Conservation (phyloP, 2,888 invertebrate species). For the Nemotelus pantherinus region DNA sequence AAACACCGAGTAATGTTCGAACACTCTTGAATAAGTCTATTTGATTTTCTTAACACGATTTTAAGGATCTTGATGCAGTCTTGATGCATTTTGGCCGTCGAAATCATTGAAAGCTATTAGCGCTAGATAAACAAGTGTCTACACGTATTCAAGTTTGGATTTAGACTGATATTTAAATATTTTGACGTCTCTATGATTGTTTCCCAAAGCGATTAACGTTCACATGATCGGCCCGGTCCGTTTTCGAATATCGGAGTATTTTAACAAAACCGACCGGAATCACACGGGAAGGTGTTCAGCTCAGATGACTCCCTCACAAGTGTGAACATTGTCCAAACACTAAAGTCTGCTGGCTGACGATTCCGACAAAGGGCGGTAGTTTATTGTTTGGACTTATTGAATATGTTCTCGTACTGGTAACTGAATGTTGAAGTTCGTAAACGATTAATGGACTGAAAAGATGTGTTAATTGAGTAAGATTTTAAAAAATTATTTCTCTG, state of each 20-base stretch:
- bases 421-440: neutral
- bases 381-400: neutral
- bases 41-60: neutral
- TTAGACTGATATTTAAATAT: slow-evolving; percentile 36
- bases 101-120: slow-evolving; percentile 34
- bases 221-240: slow-evolving; percentile 18
- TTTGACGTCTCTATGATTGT: slow-evolving; percentile 46
- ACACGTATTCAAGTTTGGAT: slow-evolving; percentile 8
- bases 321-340: slow-evolving; percentile 16
- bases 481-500: neutral
- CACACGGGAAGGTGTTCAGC: slow-evolving; percentile 8
- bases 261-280: neutral
- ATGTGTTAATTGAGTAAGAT: slow-evolving; percentile 30
- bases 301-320: slow-evolving; percentile 2
- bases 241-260: slow-evolving; percentile 18
- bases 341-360: neutral
- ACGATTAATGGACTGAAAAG: slow-evolving; percentile 26
- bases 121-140: slow-evolving; percentile 25
- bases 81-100: neutral
- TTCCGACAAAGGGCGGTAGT: slow-evolving; percentile 12
- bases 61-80: neutral
- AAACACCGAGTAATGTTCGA: slow-evolving; percentile 16
- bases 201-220: slow-evolving; percentile 40
- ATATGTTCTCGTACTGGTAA: slow-evolving; percentile 12
- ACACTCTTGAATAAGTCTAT: neutral